Percentiles rank a stretch among this genome's conserved stretches.
phyloP scores from a whole-genome alignment of 2,797 vertebrate genomes.

The Malacoraja senta region DNA sequence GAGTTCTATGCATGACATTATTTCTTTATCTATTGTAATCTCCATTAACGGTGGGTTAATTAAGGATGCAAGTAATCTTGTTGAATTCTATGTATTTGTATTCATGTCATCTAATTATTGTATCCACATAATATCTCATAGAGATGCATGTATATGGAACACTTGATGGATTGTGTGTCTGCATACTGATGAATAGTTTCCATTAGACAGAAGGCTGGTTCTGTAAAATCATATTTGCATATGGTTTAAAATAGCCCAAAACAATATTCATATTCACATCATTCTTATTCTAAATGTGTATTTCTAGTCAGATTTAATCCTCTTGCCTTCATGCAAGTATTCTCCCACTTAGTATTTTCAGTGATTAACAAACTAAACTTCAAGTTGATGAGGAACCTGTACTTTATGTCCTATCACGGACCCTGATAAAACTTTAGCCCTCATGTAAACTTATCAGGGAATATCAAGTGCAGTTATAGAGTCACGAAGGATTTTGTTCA shows the following conservation, averaged over 20 bases:
- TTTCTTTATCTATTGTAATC: not conserved
- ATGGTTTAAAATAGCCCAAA: constrained; percentile 57
- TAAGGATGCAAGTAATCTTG: not conserved
- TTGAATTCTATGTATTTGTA: constrained; percentile 4
- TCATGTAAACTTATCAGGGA: not conserved
- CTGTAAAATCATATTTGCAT: constrained; percentile 58
- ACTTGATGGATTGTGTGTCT: constrained; percentile 53
- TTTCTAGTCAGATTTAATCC: constrained; percentile 5
- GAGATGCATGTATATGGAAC: constrained; percentile 38
- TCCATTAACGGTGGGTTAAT: not conserved
- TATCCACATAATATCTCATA: not conserved
- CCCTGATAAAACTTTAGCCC: not conserved
- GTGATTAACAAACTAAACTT: not conserved
- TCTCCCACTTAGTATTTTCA: not conserved
- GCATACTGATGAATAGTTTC: constrained; percentile 50
- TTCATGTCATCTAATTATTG: not conserved
- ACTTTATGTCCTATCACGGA: not conserved
- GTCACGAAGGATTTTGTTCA: not conserved
- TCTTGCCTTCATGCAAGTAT: not conserved
- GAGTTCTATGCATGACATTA: not conserved
- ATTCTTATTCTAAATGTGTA: constrained; percentile 16
- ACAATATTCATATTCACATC: constrained; percentile 37
- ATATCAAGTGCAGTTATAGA: constrained; percentile 7
- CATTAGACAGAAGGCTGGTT: constrained; percentile 52
- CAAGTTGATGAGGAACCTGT: not conserved